Evolutionary conservation across 2,113 vertebrate genomes (phyloP).

Genomic region (Cyanocitta stelleri): DNA sequence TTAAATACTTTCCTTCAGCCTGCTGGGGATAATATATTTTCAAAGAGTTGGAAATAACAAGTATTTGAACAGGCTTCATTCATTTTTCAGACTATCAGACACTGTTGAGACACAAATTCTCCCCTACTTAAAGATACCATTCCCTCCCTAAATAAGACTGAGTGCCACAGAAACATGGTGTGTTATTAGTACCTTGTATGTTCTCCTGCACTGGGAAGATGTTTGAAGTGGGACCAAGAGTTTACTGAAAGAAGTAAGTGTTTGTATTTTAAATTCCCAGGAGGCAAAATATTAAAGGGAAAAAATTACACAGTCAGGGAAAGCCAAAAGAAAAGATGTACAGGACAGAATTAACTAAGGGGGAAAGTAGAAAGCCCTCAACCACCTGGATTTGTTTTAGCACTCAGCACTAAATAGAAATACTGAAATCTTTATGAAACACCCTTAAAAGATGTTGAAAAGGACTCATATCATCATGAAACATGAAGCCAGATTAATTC

Average conservation of each 20-base stretch:
- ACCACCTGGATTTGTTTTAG: not conserved
- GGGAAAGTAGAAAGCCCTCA: not conserved
- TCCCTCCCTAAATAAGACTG: not conserved
- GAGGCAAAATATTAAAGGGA: not conserved
- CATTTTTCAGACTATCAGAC: not conserved
- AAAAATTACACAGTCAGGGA: not conserved
- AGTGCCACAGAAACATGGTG: not conserved
- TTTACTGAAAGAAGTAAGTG: not conserved
- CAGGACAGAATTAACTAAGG: not conserved
- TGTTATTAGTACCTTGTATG: not conserved
- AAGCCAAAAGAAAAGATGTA: not conserved
- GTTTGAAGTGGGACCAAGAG: not conserved
- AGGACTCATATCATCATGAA: not conserved
- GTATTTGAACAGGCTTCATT: not conserved
- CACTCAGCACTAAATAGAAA: not conserved
- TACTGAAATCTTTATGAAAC: not conserved
- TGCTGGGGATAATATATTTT: not conserved
- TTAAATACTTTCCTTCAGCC: not conserved
- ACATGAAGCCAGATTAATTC: not conserved
- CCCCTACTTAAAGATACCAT: not conserved
- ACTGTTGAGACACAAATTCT: not conserved
- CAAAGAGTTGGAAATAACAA: not conserved
- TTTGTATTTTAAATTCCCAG: not conserved
- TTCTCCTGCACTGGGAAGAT: not conserved
- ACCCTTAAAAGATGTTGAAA: not conserved